Conservation (phyloP, 2,797 vertebrate species). For the Lagocephalus sceleratus region DNA sequence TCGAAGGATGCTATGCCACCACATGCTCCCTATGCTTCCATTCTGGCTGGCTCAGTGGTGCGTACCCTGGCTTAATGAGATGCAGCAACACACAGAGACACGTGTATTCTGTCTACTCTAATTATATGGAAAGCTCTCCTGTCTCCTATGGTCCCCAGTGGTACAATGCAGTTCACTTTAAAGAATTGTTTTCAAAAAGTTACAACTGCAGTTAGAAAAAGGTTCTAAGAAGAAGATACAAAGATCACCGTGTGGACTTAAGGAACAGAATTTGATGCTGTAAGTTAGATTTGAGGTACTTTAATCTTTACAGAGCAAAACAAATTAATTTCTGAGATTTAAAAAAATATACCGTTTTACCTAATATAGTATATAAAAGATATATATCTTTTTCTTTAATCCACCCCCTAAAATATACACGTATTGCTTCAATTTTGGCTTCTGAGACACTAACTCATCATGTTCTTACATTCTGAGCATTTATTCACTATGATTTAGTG, state of each 20-base stretch:
- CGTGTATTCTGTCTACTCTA: constrained; percentile 71
- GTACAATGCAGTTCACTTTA: constrained; percentile 9
- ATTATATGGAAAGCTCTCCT: constrained; percentile 58
- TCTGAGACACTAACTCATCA: too few relatives aligned
- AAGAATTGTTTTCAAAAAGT: constrained; percentile 37
- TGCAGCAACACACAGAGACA: constrained; percentile 68
- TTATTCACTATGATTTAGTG: too few relatives aligned
- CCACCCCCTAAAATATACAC: too few relatives aligned
- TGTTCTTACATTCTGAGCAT: too few relatives aligned
- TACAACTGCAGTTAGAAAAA: constrained; percentile 3
- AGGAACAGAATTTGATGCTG: not conserved
- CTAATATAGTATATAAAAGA: too few relatives aligned
- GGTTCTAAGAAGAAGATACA: not conserved
- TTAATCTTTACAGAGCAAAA: too few relatives aligned
- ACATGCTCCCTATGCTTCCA: constrained; percentile 54
- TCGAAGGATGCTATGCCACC: constrained; percentile 1
- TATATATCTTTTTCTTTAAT: too few relatives aligned
- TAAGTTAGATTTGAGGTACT: too few relatives aligned
- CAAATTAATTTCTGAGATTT: too few relatives aligned
- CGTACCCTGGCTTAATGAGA: constrained; percentile 63
- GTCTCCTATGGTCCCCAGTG: constrained; percentile 46
- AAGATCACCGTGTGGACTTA: not conserved
- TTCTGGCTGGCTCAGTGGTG: constrained; percentile 58
- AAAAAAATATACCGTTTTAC: too few relatives aligned
- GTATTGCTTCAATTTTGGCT: too few relatives aligned